These are phyloP conservation scores for Tylochromis polylepis DNA, from an alignment of 2,113 vertebrate genomes.

Conservation along the genomic window DNA sequence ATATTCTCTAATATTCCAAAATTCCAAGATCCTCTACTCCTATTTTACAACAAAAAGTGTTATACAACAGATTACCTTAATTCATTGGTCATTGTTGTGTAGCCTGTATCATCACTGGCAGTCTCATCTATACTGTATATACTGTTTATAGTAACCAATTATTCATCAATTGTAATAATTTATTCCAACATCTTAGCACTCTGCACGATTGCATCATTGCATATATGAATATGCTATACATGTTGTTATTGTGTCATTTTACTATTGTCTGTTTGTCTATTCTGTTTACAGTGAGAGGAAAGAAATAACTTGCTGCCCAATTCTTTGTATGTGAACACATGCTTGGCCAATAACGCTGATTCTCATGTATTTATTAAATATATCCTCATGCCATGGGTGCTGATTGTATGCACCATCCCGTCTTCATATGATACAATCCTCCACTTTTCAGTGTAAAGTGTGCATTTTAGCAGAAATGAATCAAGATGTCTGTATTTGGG, in stretches of 20 bases:
- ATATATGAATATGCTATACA: not conserved
- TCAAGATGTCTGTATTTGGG: not conserved
- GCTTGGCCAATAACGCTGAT: not conserved
- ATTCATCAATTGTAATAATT: not conserved
- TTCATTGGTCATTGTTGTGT: not conserved
- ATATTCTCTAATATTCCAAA: not conserved
- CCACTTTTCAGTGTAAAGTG: not conserved
- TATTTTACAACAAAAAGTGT: not conserved
- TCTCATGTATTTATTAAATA: not conserved
- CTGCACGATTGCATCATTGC: not conserved
- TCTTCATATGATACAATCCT: not conserved
- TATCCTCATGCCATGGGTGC: not conserved
- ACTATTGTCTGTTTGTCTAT: not conserved
- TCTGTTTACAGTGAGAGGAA: not conserved
- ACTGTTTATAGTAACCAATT: not conserved
- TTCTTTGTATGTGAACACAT: not conserved
- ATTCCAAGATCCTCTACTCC: not conserved
- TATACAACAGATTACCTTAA: not conserved
- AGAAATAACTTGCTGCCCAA: rapidly evolving
- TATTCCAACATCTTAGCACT: not conserved
- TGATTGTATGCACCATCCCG: not conserved
- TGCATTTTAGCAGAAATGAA: not conserved
- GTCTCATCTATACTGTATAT: not conserved
- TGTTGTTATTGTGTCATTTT: not conserved
- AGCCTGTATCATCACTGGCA: not conserved